Percentiles rank a stretch among this genome's conserved stretches.
phyloP scores from a whole-genome alignment of 2,888 invertebrate species.

The Mesorhabditis spiculigera region DNA sequence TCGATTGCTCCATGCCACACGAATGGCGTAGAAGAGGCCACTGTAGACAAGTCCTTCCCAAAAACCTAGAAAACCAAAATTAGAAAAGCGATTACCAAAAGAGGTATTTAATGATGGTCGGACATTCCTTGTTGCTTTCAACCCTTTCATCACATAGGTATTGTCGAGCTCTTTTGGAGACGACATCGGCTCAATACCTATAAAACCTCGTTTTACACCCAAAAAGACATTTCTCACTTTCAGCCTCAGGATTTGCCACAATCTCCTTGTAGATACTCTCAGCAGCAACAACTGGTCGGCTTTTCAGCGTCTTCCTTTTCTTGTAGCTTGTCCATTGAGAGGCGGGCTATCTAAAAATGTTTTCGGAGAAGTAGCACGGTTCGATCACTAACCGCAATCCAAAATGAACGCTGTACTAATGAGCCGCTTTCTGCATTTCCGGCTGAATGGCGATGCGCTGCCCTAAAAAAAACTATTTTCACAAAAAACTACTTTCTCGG shows the following conservation, averaged over 20 bases:
- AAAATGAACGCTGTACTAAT: no score
- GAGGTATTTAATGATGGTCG: slow-evolving; percentile 88
- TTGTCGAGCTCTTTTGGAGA: slow-evolving; percentile 71
- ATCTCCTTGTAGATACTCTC: slow-evolving; percentile 84
- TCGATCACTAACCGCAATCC: no score
- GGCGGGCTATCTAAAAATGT: slow-evolving; percentile 66
- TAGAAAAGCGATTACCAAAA: slow-evolving; percentile 64
- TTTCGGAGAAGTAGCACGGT: slow-evolving; percentile 65
- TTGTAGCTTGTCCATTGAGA: slow-evolving; percentile 69
- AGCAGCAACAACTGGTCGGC: slow-evolving; percentile 68
- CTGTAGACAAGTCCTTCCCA: slow-evolving; percentile 87
- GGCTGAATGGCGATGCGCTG: no score
- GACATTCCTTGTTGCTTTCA: slow-evolving; percentile 82
- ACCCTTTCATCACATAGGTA: slow-evolving; percentile 74
- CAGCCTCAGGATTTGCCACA: slow-evolving; percentile 54
- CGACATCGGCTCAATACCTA: slow-evolving; percentile 70
- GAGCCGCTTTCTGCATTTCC: no score
- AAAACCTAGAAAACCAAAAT: slow-evolving; percentile 28
- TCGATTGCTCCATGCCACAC: slow-evolving; percentile 90
- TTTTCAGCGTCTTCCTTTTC: slow-evolving; percentile 43
- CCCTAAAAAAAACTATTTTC: no score
- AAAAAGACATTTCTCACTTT: slow-evolving; percentile 7
- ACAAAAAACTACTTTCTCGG: no score
- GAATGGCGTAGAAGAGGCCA: slow-evolving; percentile 81
- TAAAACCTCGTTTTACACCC: slow-evolving; percentile 11